Evolutionary conservation across 35 echinoderm and acorn worm species (phyloP).

Genomic region (Lytechinus variegatus): DNA sequence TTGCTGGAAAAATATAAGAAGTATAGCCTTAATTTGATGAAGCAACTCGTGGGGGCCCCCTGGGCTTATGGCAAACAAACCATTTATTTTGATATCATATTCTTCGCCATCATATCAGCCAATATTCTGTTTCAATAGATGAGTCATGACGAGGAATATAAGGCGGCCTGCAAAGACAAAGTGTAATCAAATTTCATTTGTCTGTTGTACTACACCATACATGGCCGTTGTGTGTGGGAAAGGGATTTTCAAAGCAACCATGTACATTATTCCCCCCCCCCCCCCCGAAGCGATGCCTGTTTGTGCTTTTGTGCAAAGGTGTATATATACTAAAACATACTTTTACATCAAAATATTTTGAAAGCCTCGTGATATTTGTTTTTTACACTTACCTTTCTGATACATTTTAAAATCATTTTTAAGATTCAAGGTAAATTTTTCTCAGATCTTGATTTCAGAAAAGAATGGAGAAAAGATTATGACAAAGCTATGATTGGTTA

Average conservation of each 20-base stretch:
- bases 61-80: slow-evolving; percentile 1
- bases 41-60: not conserved
- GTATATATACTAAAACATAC: too few relatives aligned
- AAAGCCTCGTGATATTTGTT: too few relatives aligned
- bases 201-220: not conserved
- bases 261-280: not conserved
- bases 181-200: not conserved
- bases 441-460: too few relatives aligned
- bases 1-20: not conserved
- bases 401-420: too few relatives aligned
- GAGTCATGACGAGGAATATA: not conserved
- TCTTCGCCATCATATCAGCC: not conserved
- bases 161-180: not conserved
- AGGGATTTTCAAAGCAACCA: not conserved
- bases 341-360: too few relatives aligned
- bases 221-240: not conserved
- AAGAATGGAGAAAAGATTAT: too few relatives aligned
- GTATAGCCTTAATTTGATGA: not conserved
- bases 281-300: not conserved
- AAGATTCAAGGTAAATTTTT: too few relatives aligned
- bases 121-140: not conserved
- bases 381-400: too few relatives aligned
- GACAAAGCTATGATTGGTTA: too few relatives aligned
- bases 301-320: not conserved
- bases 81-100: not conserved